Base-by-base conservation (phyloP, 1,140 invertebrate genomes). In the Drepana arcuata region DNA sequence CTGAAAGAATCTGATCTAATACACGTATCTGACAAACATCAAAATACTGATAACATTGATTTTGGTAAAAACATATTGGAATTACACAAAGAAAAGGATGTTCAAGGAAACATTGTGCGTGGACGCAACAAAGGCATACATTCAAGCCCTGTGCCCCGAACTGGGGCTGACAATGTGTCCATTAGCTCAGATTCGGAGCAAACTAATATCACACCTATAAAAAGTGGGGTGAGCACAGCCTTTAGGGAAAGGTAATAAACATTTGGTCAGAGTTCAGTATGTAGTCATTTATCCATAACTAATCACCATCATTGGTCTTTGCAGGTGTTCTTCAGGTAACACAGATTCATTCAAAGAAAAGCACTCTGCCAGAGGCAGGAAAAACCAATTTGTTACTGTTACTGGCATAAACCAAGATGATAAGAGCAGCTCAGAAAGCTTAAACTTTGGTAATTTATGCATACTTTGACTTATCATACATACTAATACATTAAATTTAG, bases 341-440 rank as follows among this genome's bases (percentile, higher is more conserved):
- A 86, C 86, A 31, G 85, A 87, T 50, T 81, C 82, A 28, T 71
- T 86, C 54, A 84, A 81, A 47, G 88, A 89, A 50, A 84, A 85
- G 48, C 87, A 52, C 71, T 80, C 64, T 75, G 74, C 56, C 75
- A 85, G 68, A 74, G 74, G 45, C 69, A 86, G 61, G 25, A 75
- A 77, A 62, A 41, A 42, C 39, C 62, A 66, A 40, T 35, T 69
- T 24, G 83, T 85, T 7, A 59, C 85, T 44, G 78, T 84, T n/a
- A 81, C 85, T 52, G 85, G 85, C 39, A 83, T 86, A 43, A 85
- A 80, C 48, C 81, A 85, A 59, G 87, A 87, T 50, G 87, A 91
- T 54, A 90, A 89, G 53, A 92, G 90, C 61, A 92, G 91, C 53
- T 88, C 84, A 52, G 91, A 93, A 75, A 92, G 91, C 70, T 84